phyloP scores from a whole-genome alignment of 1,140 invertebrate genomes.

The Portunus trituberculatus region DNA sequence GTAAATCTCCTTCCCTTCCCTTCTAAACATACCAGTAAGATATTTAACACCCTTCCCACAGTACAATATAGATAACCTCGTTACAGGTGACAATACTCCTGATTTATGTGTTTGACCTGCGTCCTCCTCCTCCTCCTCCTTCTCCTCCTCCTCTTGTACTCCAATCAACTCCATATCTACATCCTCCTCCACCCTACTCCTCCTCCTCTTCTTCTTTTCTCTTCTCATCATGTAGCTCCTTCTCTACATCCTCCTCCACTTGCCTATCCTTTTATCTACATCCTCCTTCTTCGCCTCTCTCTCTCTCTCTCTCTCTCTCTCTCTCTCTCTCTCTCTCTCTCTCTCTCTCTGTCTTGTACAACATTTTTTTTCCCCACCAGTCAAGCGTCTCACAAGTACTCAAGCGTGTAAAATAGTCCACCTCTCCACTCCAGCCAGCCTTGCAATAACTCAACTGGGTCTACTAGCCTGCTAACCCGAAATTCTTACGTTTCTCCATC shows the following conservation, averaged over 20 bases:
- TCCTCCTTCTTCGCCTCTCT: not conserved
- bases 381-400: too few species aligned
- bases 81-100: not conserved
- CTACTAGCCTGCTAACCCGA: too few species aligned
- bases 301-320: too few species aligned
- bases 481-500: too few species aligned
- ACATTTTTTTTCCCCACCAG: too few species aligned
- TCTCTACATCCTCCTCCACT: not conserved
- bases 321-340: too few species aligned
- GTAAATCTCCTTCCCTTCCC: not conserved
- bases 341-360: too few species aligned
- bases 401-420: too few species aligned
- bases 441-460: too few species aligned
- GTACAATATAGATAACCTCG: not conserved
- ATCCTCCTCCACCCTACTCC: not conserved
- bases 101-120: not conserved
- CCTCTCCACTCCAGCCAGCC: too few species aligned
- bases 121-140: not conserved
- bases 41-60: not conserved
- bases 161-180: not conserved
- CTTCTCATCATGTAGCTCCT: not conserved
- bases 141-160: not conserved
- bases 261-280: not conserved
- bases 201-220: not conserved
- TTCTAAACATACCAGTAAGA: not conserved